A percentile compares a stretch with the other conserved stretches of the same genome.
phyloP scores from a whole-genome alignment of 2,888 invertebrate species.

The Sinodicranocentrus sp. region DNA sequence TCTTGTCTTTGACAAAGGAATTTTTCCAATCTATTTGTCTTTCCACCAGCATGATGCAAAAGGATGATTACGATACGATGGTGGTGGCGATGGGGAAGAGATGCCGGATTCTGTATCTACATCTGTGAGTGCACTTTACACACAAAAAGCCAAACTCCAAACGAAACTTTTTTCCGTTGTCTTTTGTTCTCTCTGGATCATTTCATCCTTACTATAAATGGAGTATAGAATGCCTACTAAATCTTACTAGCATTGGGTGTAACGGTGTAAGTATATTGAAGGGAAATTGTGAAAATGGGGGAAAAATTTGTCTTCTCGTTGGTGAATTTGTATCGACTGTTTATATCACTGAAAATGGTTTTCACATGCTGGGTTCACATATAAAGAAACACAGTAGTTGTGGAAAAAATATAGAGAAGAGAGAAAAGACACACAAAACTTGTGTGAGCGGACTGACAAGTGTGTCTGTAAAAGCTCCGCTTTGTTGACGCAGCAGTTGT shows the following conservation, averaged over 20 bases:
- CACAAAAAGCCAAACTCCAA: not conserved
- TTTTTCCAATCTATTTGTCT: constrained; percentile 33
- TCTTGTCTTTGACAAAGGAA: constrained; percentile 10
- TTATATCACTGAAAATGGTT: not conserved
- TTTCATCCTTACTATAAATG: not conserved
- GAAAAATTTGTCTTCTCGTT: constrained; percentile 12
- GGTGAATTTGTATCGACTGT: constrained; percentile 7
- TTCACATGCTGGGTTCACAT: not conserved
- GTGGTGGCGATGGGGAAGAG: too few species aligned
- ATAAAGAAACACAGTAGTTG: not conserved
- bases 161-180: not conserved
- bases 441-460: constrained; percentile 16
- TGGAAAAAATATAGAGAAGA: not conserved
- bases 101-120: too few species aligned
- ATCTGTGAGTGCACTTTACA: too few species aligned
- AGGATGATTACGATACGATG: too few species aligned
- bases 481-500: constrained; percentile 29
- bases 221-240: too few species aligned
- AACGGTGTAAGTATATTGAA: not conserved
- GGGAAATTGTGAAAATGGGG: not conserved
- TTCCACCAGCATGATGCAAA: constrained; percentile 4
- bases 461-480: not conserved
- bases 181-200: not conserved
- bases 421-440: not conserved
- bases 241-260: too few species aligned